Evolutionary conservation across 1,140 invertebrate genomes (phyloP).

Genomic region (Teleopsis dalmanni): DNA sequence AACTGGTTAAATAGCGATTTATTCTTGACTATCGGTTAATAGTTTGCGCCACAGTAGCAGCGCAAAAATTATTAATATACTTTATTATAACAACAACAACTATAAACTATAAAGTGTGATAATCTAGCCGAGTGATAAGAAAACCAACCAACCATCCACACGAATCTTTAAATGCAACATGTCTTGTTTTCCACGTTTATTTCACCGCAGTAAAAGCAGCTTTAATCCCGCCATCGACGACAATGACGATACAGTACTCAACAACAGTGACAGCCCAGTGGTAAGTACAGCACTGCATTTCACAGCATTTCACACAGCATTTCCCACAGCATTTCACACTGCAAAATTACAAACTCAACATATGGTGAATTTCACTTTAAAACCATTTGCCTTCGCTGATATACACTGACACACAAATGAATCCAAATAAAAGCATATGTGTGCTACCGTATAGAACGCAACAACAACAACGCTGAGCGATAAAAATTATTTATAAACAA

Average conservation of each 20-base stretch:
- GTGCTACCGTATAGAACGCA: too few species aligned
- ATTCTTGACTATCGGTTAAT: too few species aligned
- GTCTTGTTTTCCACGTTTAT: conserved; percentile 39
- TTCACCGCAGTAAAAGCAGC: conserved; percentile 36
- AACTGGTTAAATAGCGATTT: too few species aligned
- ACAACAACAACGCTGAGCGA: too few species aligned
- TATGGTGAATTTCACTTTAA: too few species aligned
- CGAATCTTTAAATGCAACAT: conserved; percentile 15
- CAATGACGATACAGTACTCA: conserved; percentile 38
- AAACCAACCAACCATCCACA: conserved; percentile 7
- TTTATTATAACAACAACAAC: conserved; percentile 8
- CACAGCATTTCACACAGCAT: background rate
- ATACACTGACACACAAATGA: too few species aligned
- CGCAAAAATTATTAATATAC: too few species aligned
- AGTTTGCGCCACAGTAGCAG: too few species aligned
- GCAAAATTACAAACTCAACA: too few species aligned
- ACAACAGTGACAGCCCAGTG: conserved; percentile 35
- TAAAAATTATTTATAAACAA: too few species aligned
- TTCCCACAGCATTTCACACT: background rate
- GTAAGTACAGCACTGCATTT: conserved; percentile 26
- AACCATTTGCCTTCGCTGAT: too few species aligned
- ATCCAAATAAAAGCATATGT: too few species aligned
- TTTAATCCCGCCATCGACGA: conserved; percentile 34
- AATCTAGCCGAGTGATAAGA: conserved; percentile 13
- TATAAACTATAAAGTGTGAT: conserved; percentile 3